These are phyloP conservation scores for Syrphus vitripennis DNA, from an alignment of 2,888 invertebrate genomes.

Conservation along the genomic window DNA sequence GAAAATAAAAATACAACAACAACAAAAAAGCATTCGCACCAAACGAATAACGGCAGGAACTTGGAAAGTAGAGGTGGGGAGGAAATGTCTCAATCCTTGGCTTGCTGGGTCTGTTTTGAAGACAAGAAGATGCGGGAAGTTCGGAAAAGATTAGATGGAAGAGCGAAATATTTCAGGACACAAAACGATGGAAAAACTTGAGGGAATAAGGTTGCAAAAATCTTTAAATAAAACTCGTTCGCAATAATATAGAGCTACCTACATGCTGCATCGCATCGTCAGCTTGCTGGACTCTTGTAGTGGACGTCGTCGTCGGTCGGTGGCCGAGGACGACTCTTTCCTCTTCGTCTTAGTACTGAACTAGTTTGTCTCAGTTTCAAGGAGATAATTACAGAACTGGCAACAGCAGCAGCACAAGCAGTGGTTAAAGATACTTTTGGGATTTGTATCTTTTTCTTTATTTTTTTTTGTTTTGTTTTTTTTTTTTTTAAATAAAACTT, in stretches of 20 bases:
- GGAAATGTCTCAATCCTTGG: slow-evolving; percentile 29
- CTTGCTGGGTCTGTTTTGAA: background rate
- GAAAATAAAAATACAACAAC: background rate
- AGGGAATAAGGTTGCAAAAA: slow-evolving; percentile 14
- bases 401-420: slow-evolving; percentile 17
- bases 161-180: background rate
- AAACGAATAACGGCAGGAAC: background rate
- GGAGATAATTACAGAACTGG: slow-evolving; percentile 64
- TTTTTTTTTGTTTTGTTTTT: background rate
- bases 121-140: background rate
- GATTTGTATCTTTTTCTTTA: slow-evolving; percentile 21
- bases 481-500: slow-evolving; percentile 31
- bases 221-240: slow-evolving; percentile 36
- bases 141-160: background rate
- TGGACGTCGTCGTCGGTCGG: background rate
- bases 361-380: slow-evolving; percentile 48
- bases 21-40: background rate
- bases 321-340: background rate
- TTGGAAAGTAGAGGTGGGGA: background rate
- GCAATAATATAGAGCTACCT: background rate
- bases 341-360: slow-evolving; percentile 11
- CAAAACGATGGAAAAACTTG: slow-evolving; percentile 1
- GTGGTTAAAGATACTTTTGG: slow-evolving; percentile 54
- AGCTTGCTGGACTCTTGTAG: slow-evolving; percentile 19
- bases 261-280: too few relatives aligned